These are phyloP conservation scores for Hesperophylax magnus DNA, from an alignment of 1,140 invertebrate species.

Conservation along the genomic window DNA sequence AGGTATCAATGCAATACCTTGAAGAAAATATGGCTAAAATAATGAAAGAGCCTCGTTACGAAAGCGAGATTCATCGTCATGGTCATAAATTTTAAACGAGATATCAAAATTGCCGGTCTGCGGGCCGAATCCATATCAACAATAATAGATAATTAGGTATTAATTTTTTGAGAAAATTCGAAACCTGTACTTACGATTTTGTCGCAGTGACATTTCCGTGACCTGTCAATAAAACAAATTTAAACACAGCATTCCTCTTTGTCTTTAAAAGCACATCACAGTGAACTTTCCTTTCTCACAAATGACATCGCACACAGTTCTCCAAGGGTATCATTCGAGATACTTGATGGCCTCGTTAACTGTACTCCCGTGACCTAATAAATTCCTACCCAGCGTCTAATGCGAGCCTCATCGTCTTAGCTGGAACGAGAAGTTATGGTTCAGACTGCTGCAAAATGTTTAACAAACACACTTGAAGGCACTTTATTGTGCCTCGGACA, in stretches of 20 bases:
- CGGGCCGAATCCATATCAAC: no score
- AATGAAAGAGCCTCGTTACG: no score
- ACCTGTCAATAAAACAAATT: no score
- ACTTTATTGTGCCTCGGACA: slow-evolving; percentile 57
- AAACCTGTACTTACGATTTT: no score
- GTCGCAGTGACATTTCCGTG: no score
- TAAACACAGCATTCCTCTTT: not conserved
- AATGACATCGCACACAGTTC: not conserved
- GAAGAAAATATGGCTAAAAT: no score
- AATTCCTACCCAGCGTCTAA: slow-evolving; percentile 36
- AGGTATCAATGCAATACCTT: no score
- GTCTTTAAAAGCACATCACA: not conserved
- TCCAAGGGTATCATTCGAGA: slow-evolving; percentile 20
- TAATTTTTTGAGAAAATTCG: no score
- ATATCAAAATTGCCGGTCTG: no score
- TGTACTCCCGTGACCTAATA: slow-evolving; percentile 26
- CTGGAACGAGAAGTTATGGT: slow-evolving; percentile 26
- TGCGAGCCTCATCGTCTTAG: not conserved
- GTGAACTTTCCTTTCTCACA: not conserved
- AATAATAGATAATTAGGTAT: no score
- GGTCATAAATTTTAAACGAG: no score
- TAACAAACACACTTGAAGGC: slow-evolving; percentile 57
- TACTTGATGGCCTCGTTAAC: slow-evolving; percentile 58
- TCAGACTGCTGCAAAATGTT: slow-evolving; percentile 54
- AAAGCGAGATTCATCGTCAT: no score